Percentiles rank a stretch among this genome's conserved stretches.
Conservation (phyloP, 2,888 invertebrate genomes). For the Leptinotarsa peninsularis region DNA sequence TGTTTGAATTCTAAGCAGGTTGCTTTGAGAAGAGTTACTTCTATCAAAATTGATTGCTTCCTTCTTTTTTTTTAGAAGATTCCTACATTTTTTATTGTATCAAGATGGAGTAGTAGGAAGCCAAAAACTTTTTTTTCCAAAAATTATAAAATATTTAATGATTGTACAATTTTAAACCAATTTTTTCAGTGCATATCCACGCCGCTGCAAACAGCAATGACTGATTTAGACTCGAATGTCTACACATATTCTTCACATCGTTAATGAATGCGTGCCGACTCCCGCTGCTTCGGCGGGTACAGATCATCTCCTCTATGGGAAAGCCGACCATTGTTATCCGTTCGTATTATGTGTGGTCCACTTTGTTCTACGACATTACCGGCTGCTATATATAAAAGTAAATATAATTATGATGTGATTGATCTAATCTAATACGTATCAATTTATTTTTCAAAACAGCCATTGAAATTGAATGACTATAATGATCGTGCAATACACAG, state of each 20-base stretch:
- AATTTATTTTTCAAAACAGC: slow-evolving; percentile 13
- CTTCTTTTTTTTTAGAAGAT: too few species aligned
- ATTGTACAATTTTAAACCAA: too few species aligned
- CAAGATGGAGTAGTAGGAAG: too few species aligned
- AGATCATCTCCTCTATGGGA: slow-evolving; percentile 55
- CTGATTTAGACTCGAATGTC: slow-evolving; percentile 21
- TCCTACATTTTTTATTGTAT: too few species aligned
- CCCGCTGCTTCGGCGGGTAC: slow-evolving; percentile 60
- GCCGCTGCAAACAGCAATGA: slow-evolving; percentile 19
- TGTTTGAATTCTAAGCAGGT: too few species aligned
- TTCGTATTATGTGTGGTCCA: slow-evolving; percentile 60
- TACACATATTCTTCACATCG: slow-evolving; percentile 60
- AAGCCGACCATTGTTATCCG: slow-evolving; percentile 57
- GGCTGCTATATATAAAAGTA: slow-evolving; percentile 20
- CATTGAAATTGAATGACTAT: slow-evolving; percentile 2
- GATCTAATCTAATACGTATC: slow-evolving; percentile 21
- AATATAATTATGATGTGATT: slow-evolving; percentile 20
- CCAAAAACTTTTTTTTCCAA: too few species aligned
- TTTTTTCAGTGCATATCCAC: background rate
- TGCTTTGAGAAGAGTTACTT: too few species aligned
- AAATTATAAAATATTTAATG: too few species aligned
- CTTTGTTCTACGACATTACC: slow-evolving; percentile 50
- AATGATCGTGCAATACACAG: background rate
- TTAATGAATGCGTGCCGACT: slow-evolving; percentile 65
- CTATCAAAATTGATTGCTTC: too few species aligned